phyloP scores from a whole-genome alignment of 1,140 invertebrate species.

The Scaptomyza graminum region DNA sequence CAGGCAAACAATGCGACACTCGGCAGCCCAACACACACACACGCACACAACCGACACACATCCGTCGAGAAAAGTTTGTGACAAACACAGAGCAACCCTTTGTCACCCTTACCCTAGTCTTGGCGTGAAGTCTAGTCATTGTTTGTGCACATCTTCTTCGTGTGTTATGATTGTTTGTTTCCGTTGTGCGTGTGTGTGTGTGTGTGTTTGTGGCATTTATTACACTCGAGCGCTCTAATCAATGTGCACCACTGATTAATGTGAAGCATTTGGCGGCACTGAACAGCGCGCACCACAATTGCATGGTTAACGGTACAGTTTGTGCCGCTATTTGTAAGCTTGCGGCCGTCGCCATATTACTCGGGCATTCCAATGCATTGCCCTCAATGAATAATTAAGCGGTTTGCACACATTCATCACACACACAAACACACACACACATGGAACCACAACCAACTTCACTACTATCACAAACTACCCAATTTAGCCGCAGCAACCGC shows the following conservation, averaged over 20 bases:
- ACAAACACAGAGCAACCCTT: slow-evolving; percentile 3
- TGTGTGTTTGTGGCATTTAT: slow-evolving; percentile 36
- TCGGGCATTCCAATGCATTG: slow-evolving; percentile 76
- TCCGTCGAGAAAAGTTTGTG: slow-evolving; percentile 31
- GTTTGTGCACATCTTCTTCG: slow-evolving; percentile 28
- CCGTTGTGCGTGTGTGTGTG: slow-evolving; percentile 15
- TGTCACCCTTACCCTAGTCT: neutral
- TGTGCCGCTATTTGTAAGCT: slow-evolving; percentile 65
- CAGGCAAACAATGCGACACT: slow-evolving; percentile 43
- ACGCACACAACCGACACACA: too few relatives aligned
- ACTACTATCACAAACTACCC: too few relatives aligned
- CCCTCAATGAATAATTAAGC: slow-evolving; percentile 81
- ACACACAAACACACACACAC: slow-evolving; percentile 42
- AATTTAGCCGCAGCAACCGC: slow-evolving; percentile 30
- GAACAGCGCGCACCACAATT: slow-evolving; percentile 50
- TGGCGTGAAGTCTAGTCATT: neutral
- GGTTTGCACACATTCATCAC: slow-evolving; percentile 69
- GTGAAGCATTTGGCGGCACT: slow-evolving; percentile 23
- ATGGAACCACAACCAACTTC: slow-evolving; percentile 2
- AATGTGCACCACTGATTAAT: slow-evolving; percentile 73
- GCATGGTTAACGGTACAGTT: slow-evolving; percentile 45
- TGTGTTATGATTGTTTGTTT: slow-evolving; percentile 40
- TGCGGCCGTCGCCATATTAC: slow-evolving; percentile 40
- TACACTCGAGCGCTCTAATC: slow-evolving; percentile 56
- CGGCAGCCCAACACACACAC: neutral